These are phyloP conservation scores for Poecilia velifera DNA, from an alignment of 2,797 vertebrate genomes.

Conservation along the genomic window DNA sequence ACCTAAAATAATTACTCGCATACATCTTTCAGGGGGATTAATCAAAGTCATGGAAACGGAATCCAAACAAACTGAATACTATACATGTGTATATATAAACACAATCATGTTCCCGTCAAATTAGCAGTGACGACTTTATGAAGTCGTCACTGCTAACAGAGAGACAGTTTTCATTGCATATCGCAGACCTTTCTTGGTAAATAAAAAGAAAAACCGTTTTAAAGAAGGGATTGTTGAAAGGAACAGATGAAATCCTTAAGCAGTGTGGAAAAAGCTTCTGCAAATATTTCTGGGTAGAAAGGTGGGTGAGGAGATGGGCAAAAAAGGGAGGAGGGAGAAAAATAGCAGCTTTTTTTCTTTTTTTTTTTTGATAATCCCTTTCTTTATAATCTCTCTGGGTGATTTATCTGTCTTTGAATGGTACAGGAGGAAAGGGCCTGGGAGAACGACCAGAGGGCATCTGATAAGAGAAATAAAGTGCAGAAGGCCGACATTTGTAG, in stretches of 20 bases:
- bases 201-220: conserved; percentile 24
- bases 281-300: conserved; percentile 58
- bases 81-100: conserved; percentile 14
- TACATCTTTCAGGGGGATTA: conserved; percentile 17
- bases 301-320: conserved; percentile 45
- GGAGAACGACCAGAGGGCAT: conserved; percentile 42
- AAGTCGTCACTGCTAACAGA: conserved; percentile 23
- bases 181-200: conserved; percentile 47
- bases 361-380: conserved; percentile 56
- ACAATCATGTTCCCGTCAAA: conserved; percentile 2
- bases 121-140: conserved; percentile 1
- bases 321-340: conserved; percentile 23
- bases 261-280: conserved; percentile 48
- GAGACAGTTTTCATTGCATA: conserved; percentile 60
- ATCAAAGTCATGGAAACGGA: conserved; percentile 22
- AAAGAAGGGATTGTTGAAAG: conserved; percentile 10
- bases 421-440: conserved; percentile 25
- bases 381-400: conserved; percentile 59
- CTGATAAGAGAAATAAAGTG: conserved; percentile 72
- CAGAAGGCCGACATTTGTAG: conserved; percentile 70
- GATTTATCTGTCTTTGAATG: conserved; percentile 56
- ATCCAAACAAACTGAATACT: conserved; percentile 12
- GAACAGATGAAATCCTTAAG: conserved; percentile 42
- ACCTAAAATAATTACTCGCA: conserved; percentile 6
- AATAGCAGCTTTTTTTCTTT: conserved; percentile 69